Conservation (phyloP, 2,888 invertebrate genomes). For the Helobdella robusta region DNA sequence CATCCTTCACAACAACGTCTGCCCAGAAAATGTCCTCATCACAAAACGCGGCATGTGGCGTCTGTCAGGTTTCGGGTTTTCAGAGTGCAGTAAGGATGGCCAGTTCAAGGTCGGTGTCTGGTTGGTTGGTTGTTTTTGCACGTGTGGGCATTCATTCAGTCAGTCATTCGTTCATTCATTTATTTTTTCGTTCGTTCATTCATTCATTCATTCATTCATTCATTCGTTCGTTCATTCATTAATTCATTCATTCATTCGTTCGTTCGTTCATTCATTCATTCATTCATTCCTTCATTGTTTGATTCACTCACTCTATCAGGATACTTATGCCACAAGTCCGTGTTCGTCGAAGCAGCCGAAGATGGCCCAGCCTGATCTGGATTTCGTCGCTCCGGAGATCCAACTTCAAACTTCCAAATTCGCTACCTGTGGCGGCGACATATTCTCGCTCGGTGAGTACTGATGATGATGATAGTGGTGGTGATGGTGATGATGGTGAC, state of each 20-base stretch:
- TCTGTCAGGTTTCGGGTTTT: constrained; percentile 82
- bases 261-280: too few relatives aligned
- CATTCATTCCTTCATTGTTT: not conserved
- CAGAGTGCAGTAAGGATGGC: constrained; percentile 56
- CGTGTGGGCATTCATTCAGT: constrained; percentile 1
- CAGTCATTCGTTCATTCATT: too few relatives aligned
- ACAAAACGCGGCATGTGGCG: constrained; percentile 92
- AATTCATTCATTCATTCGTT: too few relatives aligned
- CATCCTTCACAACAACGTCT: constrained; percentile 84
- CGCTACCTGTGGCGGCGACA: constrained; percentile 74
- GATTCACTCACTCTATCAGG: constrained; percentile 54
- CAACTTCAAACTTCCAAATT: constrained; percentile 57
- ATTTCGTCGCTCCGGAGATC: constrained; percentile 86
- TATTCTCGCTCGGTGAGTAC: constrained; percentile 93
- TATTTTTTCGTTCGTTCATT: too few relatives aligned
- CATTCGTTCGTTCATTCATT: too few relatives aligned
- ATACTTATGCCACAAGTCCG: constrained; percentile 66
- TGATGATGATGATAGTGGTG: constrained; percentile 8
- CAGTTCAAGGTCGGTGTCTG: constrained; percentile 18
- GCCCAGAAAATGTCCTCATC: constrained; percentile 80
- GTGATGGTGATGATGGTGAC: constrained; percentile 46
- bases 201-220: too few relatives aligned
- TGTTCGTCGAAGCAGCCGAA: constrained; percentile 85
- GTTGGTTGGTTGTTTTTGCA: not conserved
- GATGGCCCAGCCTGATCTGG: constrained; percentile 85